Evolutionary conservation across 2,888 invertebrate genomes (phyloP).

Genomic region (Thelaira solivaga): DNA sequence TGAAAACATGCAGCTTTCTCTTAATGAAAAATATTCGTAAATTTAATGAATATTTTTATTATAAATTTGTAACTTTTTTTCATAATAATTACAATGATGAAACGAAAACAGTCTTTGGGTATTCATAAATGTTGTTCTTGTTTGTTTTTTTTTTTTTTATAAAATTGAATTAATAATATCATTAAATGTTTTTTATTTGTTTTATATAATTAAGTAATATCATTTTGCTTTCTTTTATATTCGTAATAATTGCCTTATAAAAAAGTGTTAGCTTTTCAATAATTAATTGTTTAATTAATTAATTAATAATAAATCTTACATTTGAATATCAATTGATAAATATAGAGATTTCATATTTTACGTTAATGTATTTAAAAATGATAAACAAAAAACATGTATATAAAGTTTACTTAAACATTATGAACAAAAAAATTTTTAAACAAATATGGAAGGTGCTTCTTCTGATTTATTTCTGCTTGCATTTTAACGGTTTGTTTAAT

Average conservation of each 20-base stretch:
- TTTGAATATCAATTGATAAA: constrained; percentile 35
- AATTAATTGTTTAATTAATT: constrained; percentile 46
- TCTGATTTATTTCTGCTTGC: constrained; percentile 1
- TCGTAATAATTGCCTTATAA: constrained; percentile 62
- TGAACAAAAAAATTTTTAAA: constrained; percentile 59
- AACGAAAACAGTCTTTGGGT: constrained; percentile 79
- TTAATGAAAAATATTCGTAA: constrained; percentile 60
- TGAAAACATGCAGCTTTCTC: constrained; percentile 40
- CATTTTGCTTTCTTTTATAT: constrained; percentile 39
- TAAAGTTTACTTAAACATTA: constrained; percentile 58
- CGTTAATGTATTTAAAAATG: constrained; percentile 2
- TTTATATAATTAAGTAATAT: constrained; percentile 52
- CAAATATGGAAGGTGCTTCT: constrained; percentile 63
- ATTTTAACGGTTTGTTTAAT: constrained; percentile 47
- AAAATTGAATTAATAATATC: constrained; percentile 51
- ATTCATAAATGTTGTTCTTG: constrained; percentile 70
- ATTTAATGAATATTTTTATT: constrained; percentile 47
- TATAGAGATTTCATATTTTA: not conserved
- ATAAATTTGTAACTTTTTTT: constrained; percentile 45
- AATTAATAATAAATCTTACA: constrained; percentile 44
- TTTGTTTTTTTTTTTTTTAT: constrained; percentile 38
- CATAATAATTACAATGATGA: constrained; percentile 71
- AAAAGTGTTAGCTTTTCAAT: no score
- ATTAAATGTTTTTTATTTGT: constrained; percentile 43
- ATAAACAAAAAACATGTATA: constrained; percentile 8